Base-by-base conservation (phyloP, 2,797 vertebrate genomes). In the Siniperca scherzeri region DNA sequence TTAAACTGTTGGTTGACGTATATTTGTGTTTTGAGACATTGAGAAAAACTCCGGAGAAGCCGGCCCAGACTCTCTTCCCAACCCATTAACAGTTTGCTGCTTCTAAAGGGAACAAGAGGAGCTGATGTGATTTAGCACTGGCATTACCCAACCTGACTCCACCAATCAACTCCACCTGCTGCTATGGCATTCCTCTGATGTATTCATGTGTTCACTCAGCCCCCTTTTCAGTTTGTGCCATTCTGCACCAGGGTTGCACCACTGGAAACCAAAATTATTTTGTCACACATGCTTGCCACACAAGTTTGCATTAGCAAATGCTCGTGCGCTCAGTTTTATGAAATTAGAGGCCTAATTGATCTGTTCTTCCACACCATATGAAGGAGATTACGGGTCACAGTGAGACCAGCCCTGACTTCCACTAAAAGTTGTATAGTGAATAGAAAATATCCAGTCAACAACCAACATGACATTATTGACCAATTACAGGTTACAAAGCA, bases 401-500 rank as follows among this genome's bases (percentile, higher is more conserved):
- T 11, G 60, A 36, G 12, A 22, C 19, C 30, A 4, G 7, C 12
- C 9, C 25, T 16, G 22, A 57, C n/a, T 27, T 74, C 2, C 5
- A 22, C 25, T 40, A 22, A 40, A 30, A 7, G 13, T 36, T 10
- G 38, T 7, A 22, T 4, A 25, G 59, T 30, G 11, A 70, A 59
- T 42, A 70, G 22, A 60, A 60, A 38, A 56, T 16, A 52, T 42
- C 56, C 33, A 55, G 52, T 52, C 25, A 17, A 25, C 50, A n/a
- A 30, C 17, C 22, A 56, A 46, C 14, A 52, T 53, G 27, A 62
- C 19, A 60, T 5, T 64, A 33, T 11, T 77, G 64, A 70, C 30
- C 55, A 70, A 55, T 22, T n/a, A 77, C 69, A 66, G 14, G n/a
- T n/a, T 5, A 46, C 14, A 30, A 61, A 70, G 13, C 42, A 46